A percentile compares a stretch with the other conserved stretches of the same genome.
Evolutionary conservation across 2,888 invertebrate species (phyloP).

Genomic region (Drosophila ustulata): DNA sequence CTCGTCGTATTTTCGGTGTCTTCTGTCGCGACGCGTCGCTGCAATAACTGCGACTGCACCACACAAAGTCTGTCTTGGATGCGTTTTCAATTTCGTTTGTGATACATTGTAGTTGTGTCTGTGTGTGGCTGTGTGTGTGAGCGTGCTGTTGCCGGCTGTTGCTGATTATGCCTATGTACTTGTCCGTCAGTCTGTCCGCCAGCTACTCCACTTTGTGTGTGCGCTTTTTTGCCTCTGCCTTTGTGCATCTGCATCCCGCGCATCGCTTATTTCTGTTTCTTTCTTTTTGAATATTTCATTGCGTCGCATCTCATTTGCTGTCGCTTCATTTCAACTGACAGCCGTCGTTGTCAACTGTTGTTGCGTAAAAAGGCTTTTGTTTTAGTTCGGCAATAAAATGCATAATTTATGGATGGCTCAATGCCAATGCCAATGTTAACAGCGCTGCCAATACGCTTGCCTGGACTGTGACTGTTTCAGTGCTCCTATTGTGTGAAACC

Average conservation of each 20-base stretch:
- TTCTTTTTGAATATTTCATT: constrained; percentile 29
- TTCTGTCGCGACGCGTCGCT: constrained; percentile 6
- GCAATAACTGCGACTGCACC: constrained; percentile 7
- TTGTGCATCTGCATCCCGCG: constrained; percentile 8
- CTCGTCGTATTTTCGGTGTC: constrained; percentile 6
- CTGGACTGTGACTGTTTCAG: not conserved
- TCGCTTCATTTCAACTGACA: constrained; percentile 12
- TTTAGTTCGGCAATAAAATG: constrained; percentile 31
- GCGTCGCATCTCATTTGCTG: constrained; percentile 24
- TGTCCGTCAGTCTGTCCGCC: constrained; percentile 32
- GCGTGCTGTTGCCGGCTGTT: constrained; percentile 47
- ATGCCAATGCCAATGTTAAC: constrained; percentile 44
- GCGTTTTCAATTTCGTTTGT: constrained; percentile 45
- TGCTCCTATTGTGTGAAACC: constrained; percentile 15
- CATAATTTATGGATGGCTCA: constrained; percentile 30
- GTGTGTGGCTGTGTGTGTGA: constrained; percentile 23
- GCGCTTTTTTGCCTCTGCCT: constrained; percentile 5
- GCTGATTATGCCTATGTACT: constrained; percentile 40
- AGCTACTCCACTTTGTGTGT: constrained; percentile 35
- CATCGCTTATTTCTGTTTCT: constrained; percentile 10
- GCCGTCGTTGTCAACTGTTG: constrained; percentile 6
- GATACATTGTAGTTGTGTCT: constrained; percentile 1
- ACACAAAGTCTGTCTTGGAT: constrained; percentile 13
- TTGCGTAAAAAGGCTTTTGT: constrained; percentile 34
- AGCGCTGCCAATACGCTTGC: not conserved